Percentiles rank a stretch among this genome's conserved stretches.
Evolutionary conservation across 1,140 invertebrate genomes (phyloP).

Genomic region (Drosophila baimaii): DNA sequence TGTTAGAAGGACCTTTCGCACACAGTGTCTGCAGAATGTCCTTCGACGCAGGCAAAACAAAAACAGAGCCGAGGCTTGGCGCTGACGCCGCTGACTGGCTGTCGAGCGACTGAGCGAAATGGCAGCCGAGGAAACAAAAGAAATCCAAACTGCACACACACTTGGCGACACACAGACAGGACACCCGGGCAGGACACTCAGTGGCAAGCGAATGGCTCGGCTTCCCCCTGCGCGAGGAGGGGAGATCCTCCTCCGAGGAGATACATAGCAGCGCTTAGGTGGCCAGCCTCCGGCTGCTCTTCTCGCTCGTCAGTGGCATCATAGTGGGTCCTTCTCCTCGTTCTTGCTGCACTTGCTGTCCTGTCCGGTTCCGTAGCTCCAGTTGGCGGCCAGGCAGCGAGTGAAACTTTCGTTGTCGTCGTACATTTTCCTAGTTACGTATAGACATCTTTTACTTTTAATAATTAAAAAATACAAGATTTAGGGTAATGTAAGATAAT

Average conservation of each 20-base stretch:
- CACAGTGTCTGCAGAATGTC: slow-evolving; percentile 56
- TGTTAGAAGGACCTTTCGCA: slow-evolving; percentile 71
- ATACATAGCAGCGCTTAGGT: slow-evolving; percentile 59
- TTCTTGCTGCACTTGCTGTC: slow-evolving; percentile 14
- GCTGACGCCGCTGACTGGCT: slow-evolving; percentile 78
- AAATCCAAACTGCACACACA: slow-evolving; percentile 79
- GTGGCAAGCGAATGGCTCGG: slow-evolving; percentile 44
- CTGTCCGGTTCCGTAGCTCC: neutral
- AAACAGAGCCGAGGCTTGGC: slow-evolving; percentile 41
- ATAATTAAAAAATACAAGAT: neutral
- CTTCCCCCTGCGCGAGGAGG: neutral
- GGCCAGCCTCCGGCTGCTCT: slow-evolving; percentile 19
- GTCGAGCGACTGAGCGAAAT: slow-evolving; percentile 75
- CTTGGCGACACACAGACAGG: slow-evolving; percentile 31
- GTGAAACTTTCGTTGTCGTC: slow-evolving; percentile 60
- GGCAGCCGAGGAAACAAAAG: slow-evolving; percentile 64
- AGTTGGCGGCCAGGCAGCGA: slow-evolving; percentile 37
- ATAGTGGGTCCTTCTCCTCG: slow-evolving; percentile 29
- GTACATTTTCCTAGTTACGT: slow-evolving; percentile 52
- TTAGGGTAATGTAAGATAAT: neutral
- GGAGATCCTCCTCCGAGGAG: slow-evolving; percentile 46
- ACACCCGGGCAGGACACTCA: slow-evolving; percentile 50
- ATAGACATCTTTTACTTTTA: slow-evolving; percentile 1
- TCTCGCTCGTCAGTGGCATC: slow-evolving; percentile 69
- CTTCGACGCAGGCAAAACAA: slow-evolving; percentile 66